Evolutionary conservation across 2,113 vertebrate genomes (phyloP).

Genomic region (Semnornis frantzii): DNA sequence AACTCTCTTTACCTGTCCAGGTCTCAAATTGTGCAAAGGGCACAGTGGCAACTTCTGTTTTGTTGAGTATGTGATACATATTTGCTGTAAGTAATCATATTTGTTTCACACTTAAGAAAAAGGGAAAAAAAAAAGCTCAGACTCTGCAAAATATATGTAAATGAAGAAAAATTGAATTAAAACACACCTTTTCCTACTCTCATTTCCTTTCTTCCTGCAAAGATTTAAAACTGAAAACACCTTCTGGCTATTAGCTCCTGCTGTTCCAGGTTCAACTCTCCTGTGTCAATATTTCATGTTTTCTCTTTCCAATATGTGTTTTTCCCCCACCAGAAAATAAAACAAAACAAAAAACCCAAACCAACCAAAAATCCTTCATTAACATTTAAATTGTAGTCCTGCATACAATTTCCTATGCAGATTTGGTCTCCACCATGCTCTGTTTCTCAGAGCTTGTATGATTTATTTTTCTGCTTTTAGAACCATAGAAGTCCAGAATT

Average conservation of each 20-base stretch:
- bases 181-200: background rate
- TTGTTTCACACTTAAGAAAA: background rate
- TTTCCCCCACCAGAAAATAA: background rate
- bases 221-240: background rate
- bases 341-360: too few species aligned
- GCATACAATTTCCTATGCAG: slow-evolving; percentile 8
- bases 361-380: background rate
- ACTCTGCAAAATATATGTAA: background rate
- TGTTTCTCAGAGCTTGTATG: background rate
- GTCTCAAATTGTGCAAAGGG: background rate
- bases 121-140: background rate
- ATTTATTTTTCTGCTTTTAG: too few species aligned
- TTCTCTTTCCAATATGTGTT: slow-evolving; percentile 7
- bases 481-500: too few species aligned
- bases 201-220: background rate
- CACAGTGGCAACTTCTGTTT: background rate
- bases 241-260: background rate
- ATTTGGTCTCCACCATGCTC: background rate
- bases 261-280: background rate
- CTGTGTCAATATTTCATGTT: background rate
- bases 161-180: background rate
- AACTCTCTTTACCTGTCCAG: too few species aligned
- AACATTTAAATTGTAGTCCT: slow-evolving; percentile 1
- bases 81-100: background rate
- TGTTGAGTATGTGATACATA: background rate